A percentile compares a stretch with the other conserved stretches of the same genome.
phyloP scores from a whole-genome alignment of 2,113 vertebrate genomes.

The Pagrus major region DNA sequence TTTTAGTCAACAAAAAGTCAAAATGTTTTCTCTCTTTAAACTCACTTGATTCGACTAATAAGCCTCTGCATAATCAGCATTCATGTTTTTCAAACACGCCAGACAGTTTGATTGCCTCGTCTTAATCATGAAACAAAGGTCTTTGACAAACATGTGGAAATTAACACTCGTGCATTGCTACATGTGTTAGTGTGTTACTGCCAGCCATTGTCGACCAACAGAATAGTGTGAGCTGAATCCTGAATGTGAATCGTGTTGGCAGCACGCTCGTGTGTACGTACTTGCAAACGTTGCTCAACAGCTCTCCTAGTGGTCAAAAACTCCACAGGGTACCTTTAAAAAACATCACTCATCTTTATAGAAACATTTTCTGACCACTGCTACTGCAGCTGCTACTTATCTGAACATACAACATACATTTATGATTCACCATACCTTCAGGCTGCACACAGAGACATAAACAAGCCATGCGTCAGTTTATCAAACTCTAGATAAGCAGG shows the following conservation, averaged over 20 bases:
- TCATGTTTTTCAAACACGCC: too few relatives aligned
- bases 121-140: too few relatives aligned
- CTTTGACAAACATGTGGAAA: too few relatives aligned
- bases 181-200: not conserved
- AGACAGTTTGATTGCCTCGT: too few relatives aligned
- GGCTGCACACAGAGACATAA: not conserved
- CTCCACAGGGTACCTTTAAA: not conserved
- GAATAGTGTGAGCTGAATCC: not conserved
- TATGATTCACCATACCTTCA: not conserved
- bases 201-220: not conserved
- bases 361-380: not conserved
- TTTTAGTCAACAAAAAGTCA: too few relatives aligned
- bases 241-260: not conserved
- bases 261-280: not conserved
- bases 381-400: not conserved
- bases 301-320: not conserved
- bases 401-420: not conserved
- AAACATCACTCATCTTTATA: not conserved
- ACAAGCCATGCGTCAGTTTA: not conserved
- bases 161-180: not conserved
- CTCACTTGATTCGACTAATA: too few relatives aligned
- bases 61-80: too few relatives aligned
- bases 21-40: too few relatives aligned
- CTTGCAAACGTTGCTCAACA: not conserved
- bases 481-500: not conserved